Evolutionary conservation across 2,797 vertebrate species (phyloP).

Genomic region (Ara ararauna): DNA sequence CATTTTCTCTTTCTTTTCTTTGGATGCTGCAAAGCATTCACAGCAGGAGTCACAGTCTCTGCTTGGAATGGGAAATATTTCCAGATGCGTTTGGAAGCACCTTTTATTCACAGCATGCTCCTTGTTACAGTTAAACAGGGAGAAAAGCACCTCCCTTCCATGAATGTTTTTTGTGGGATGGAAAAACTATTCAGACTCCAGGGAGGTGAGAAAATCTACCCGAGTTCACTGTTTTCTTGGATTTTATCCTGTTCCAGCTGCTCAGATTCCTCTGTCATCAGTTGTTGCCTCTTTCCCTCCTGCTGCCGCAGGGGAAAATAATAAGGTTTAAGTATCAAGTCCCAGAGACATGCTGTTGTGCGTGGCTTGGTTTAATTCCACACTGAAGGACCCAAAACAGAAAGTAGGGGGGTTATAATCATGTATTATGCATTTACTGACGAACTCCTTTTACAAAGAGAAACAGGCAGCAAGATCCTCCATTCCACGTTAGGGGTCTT

Average conservation of each 20-base stretch:
- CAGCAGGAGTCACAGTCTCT: background rate
- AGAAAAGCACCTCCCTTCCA: slow-evolving; percentile 29
- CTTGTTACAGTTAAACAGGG: background rate
- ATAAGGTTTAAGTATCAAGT: background rate
- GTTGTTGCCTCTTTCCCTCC: background rate
- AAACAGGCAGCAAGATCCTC: background rate
- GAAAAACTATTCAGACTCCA: slow-evolving; percentile 11
- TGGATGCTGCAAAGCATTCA: background rate
- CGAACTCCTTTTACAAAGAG: background rate
- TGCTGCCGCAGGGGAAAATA: background rate
- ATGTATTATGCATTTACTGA: background rate
- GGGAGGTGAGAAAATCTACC: background rate
- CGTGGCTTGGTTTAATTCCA: background rate
- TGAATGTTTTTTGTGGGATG: background rate
- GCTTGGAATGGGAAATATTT: slow-evolving; percentile 22
- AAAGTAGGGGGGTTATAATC: background rate
- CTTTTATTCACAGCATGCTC: slow-evolving; percentile 27
- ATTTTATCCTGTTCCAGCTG: slow-evolving; percentile 28
- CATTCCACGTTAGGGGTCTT: background rate
- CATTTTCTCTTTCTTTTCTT: background rate
- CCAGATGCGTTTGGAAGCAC: slow-evolving; percentile 57
- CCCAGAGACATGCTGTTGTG: background rate
- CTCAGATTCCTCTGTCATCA: slow-evolving; percentile 7
- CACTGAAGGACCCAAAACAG: background rate
- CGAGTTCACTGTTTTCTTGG: background rate